Evolutionary conservation across 2,113 vertebrate species (phyloP), one percentile per base, ranked within the genome.

Genomic region (Silurus glanis): DNA sequence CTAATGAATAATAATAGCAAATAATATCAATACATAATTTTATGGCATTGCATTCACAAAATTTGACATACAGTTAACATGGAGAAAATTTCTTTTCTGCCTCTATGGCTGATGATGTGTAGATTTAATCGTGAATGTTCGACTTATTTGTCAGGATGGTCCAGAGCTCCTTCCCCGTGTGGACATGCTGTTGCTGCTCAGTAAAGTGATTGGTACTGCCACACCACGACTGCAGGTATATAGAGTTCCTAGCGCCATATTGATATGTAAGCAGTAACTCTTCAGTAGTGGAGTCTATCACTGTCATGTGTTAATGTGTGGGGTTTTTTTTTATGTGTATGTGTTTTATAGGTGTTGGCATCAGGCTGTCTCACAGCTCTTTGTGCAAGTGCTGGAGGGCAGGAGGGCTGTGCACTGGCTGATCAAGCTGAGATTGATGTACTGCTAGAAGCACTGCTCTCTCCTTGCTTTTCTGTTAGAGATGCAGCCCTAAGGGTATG

Each of bases 371-470:
- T 99, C 91, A 98, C 96, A 0, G 74, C 94, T 1, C 93, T 99
- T 87, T 99, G 97, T 14, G 66, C 93, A 9, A 99, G 97, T 89
- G 96, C 97, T 87, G 96, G 97, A 0, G 98, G 98, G 0, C 94
- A 92, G 76, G 93, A 94, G 0, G 96, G 97, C 89, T 99, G 98
- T 89, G 94, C 97, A 21, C 97, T 98, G 0, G 98, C 98, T 0
- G 97, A 99, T 83, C 98, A 98, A 92, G 93, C 94, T 28, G 98
- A 99, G 92, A 95, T 99, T 0, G 96, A 98, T 0, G 98, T 99
- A 66, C 93, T 99, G 4, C 96, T 99, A 61, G 91, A 93, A 17
- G 96, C 96, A 66, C 93, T 99, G 88, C 96, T 96, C 6, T 96
- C 97, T 0, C 94, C 98, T 0, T 98, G 97, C 93, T 96, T 97